Conservation (phyloP, 2,888 invertebrate species). For the Megaustenia siamemsis region DNA sequence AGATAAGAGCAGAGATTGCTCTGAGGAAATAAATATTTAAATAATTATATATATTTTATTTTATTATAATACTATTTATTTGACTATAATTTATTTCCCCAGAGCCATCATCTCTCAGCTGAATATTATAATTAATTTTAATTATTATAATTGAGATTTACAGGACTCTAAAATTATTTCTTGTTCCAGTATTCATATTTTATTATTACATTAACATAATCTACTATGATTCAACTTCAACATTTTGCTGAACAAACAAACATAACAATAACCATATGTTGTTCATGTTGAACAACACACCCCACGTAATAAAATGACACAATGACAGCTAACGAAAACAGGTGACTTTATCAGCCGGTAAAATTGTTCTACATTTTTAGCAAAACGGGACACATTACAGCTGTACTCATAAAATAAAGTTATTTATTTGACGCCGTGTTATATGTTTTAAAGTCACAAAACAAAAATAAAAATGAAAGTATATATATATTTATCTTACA, state of each 20-base stretch:
- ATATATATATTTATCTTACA: slow-evolving; percentile 34
- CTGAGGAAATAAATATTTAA: too few relatives aligned
- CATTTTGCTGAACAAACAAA: not conserved
- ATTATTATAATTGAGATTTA: too few relatives aligned
- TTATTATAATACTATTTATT: too few relatives aligned
- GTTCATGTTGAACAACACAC: not conserved
- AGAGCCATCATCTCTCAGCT: too few relatives aligned
- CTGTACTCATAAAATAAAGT: not conserved
- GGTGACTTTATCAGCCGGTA: not conserved
- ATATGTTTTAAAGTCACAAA: not conserved
- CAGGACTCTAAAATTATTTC: too few relatives aligned
- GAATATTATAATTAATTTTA: too few relatives aligned
- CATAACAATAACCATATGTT: not conserved
- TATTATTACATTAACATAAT: not conserved
- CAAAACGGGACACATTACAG: not conserved
- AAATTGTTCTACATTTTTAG: not conserved
- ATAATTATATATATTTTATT: too few relatives aligned
- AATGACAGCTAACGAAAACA: not conserved
- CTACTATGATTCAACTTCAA: not conserved
- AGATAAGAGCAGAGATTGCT: too few relatives aligned
- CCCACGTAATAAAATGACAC: not conserved
- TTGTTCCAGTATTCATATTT: too few relatives aligned
- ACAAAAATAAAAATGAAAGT: not conserved
- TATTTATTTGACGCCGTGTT: not conserved
- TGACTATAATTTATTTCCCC: too few relatives aligned